These are phyloP conservation scores for Prenolepis imparis DNA, from an alignment of 2,888 invertebrate genomes.

Conservation along the genomic window DNA sequence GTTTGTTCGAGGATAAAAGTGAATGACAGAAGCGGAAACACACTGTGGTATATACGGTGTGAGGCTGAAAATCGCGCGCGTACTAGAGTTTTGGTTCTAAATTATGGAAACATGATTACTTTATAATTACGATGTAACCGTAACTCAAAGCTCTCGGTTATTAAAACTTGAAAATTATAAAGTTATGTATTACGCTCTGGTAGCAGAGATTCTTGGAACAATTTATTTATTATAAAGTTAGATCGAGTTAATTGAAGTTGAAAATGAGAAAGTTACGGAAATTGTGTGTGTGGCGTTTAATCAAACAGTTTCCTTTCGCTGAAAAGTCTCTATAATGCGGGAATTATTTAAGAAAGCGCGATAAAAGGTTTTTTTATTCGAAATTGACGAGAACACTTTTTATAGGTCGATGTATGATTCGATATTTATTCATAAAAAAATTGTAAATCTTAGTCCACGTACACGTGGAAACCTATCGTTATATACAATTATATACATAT, in stretches of 20 bases:
- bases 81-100: not conserved
- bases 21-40: not conserved
- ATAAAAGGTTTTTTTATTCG: not conserved
- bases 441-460: constrained; percentile 27
- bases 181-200: not conserved
- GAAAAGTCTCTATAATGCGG: not conserved
- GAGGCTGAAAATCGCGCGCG: not conserved
- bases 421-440: constrained; percentile 46
- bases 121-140: not conserved
- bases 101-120: not conserved
- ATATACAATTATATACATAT: constrained; percentile 82
- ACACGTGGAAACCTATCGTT: constrained; percentile 48
- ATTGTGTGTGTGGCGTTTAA: not conserved
- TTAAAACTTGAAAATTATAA: constrained; percentile 21
- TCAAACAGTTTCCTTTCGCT: not conserved
- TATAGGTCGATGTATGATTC: not conserved
- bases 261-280: not conserved
- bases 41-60: no score
- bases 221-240: not conserved
- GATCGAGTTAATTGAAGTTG: constrained; percentile 22
- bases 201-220: not conserved
- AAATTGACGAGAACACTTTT: not conserved
- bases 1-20: constrained; percentile 9
- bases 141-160: not conserved
- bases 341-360: not conserved